Base-by-base conservation (phyloP, 2,113 vertebrate species). In the Ceratotherium simum region DNA sequence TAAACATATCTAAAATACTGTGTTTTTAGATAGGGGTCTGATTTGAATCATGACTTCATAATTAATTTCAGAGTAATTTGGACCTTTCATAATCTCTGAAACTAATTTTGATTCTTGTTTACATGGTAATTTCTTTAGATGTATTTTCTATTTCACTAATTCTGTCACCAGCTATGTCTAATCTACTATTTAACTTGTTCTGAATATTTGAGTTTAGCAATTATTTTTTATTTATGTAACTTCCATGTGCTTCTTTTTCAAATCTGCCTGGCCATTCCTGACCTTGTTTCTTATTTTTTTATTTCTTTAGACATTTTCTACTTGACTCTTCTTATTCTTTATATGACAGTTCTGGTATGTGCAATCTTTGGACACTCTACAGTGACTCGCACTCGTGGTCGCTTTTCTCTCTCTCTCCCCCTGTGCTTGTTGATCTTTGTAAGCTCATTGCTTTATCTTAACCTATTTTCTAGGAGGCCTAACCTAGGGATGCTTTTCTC, bases 21-120 rank as follows among this genome's bases (percentile, higher is more conserved):
- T 83, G 39, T 85, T 89, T 92, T 87, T 87, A 78, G 69, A 54
- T 88, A 39, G 51, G 36, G 20, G 12, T 90, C 95, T 94, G 42
- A 90, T 83, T 60, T 95, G 70, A 96, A 72, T 72, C 36, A n/a
- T 90, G 46, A 65, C 46, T 95, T 91, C 36, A 69, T 79, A 93
- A 46, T 91, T 96, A 46, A 83, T 90, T 92, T 94, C 46, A 62
- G 76, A 80, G 29, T 93, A 67, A 80, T 95, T 97, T 95, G 31
- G 25, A 81, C 14, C 81, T 48, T 93, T 73, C 27, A 18, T 90
- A 81, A 81, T 75, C 5, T 81, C 48, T 42, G 27, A 87, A 94
- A 56, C 82, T 85, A 93, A 84, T 91, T 81, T 90, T 83, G 42
- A 60, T 70, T 81, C 25, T 54, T 96, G 65, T 36, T 95, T 95